phyloP scores from a whole-genome alignment of 2,888 invertebrate genomes.

The Acrobasis repandana region DNA sequence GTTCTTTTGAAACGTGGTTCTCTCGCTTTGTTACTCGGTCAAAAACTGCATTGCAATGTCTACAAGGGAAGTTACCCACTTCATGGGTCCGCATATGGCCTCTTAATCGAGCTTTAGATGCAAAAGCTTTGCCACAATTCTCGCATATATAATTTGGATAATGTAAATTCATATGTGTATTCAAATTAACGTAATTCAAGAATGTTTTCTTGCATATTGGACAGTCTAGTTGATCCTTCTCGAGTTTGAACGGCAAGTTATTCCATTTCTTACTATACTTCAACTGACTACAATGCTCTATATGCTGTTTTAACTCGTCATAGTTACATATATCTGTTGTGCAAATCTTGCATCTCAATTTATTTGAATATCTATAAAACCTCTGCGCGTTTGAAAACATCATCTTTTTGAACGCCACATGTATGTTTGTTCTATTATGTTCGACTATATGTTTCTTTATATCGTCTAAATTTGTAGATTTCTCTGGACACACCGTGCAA shows the following conservation, averaged over 20 bases:
- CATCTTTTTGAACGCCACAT: slow-evolving; percentile 69
- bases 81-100: slow-evolving; percentile 81
- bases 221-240: slow-evolving; percentile 73
- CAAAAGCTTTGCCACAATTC: slow-evolving; percentile 79
- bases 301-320: slow-evolving; percentile 55
- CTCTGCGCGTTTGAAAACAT: slow-evolving; percentile 57
- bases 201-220: slow-evolving; percentile 70
- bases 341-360: slow-evolving; percentile 65
- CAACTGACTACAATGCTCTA: slow-evolving; percentile 55
- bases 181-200: slow-evolving; percentile 68
- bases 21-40: slow-evolving; percentile 71
- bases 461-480: slow-evolving; percentile 53
- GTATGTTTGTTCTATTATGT: slow-evolving; percentile 57
- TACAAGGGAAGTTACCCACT: slow-evolving; percentile 69
- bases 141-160: slow-evolving; percentile 79
- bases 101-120: slow-evolving; percentile 71
- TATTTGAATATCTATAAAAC: slow-evolving; percentile 51
- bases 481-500: slow-evolving; percentile 64
- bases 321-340: slow-evolving; percentile 55
- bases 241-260: slow-evolving; percentile 68
- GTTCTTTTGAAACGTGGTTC: slow-evolving; percentile 74
- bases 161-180: slow-evolving; percentile 80
- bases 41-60: slow-evolving; percentile 66
- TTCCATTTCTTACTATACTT: slow-evolving; percentile 54
- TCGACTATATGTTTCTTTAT: slow-evolving; percentile 55